Evolutionary conservation across 2,113 vertebrate species (phyloP).

Genomic region (Thunnus maccoyii): DNA sequence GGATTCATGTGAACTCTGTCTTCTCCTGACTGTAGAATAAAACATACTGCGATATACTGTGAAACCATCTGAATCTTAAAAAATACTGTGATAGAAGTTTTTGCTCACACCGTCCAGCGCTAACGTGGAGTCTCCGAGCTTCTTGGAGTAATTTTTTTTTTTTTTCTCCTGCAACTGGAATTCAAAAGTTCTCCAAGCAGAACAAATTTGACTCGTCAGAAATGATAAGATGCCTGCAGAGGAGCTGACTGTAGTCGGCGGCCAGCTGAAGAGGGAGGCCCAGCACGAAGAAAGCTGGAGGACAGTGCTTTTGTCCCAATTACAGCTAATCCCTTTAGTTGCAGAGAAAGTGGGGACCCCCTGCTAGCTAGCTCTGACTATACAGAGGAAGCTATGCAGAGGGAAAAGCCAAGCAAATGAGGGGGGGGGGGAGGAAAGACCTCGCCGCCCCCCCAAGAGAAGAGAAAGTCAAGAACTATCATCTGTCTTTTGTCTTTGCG

Average conservation of each 20-base stretch:
- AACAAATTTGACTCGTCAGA: constrained; percentile 52
- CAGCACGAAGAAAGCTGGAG: constrained; percentile 24
- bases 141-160: neutral
- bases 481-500: constrained; percentile 79
- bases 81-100: too few relatives aligned
- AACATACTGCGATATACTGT: too few relatives aligned
- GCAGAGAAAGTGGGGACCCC: constrained; percentile 72
- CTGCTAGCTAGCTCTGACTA: constrained; percentile 50
- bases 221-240: constrained; percentile 41
- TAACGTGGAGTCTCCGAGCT: neutral
- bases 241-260: constrained; percentile 48
- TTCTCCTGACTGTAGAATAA: too few relatives aligned
- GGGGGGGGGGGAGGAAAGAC: neutral
- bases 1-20: too few relatives aligned
- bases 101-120: too few relatives aligned
- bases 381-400: constrained; percentile 38
- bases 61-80: too few relatives aligned
- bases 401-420: constrained; percentile 35
- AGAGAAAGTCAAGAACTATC: constrained; percentile 71
- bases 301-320: constrained; percentile 77
- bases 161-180: neutral
- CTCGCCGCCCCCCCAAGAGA: neutral
- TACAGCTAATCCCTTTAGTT: constrained; percentile 78
- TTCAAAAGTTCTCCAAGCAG: constrained; percentile 25
- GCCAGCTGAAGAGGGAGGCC: constrained; percentile 22